Evolutionary conservation across 2,888 invertebrate species (phyloP), one percentile per base, ranked within the genome.

Genomic region (Cheilosia vulpina): DNA sequence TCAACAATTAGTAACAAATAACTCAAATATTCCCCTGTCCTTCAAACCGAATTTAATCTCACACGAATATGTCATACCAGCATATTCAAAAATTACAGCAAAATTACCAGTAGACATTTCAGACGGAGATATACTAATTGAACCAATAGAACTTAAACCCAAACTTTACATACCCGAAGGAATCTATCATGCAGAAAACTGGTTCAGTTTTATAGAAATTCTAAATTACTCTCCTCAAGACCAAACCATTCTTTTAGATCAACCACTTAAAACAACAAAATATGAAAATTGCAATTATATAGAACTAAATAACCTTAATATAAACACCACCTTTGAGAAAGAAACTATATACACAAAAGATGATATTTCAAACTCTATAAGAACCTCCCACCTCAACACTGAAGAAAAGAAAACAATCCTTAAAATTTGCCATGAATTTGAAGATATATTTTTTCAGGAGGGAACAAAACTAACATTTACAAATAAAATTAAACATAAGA

Each of bases 11-110:
- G 11, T 66, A 24, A 66, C 66, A 24, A 21, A 66, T 4, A 66
- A 53, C 27, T 17, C 66, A 2, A 41, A 5, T 19, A 52, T 53
- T 41, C 66, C 66, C 13, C n/a, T 66, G 21, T 34, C 41, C 7
- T 52, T 53, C 21, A 66, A 66, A 34, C 41, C 53, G n/a, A 66
- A 66, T 53, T 52, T 53, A 19, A 41, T 15, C 6, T 66, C 53
- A 4, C 31, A 38, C 13, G 13, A 52, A 53, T 24, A 53, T 11
- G 15, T 34, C 9, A 41, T 66, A n/a, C 53, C 34, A 47, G 24
- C 52, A 17, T 47, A 24, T 19, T 52, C 65, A 24, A 66, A 52
- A 66, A 17, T 52, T 13, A n/a, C 17, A 13, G 21, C 3, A 2
- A 38, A 52, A 52, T 38, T 66, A 11, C 65, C 65, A 1, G 65